Percentiles rank a stretch among this genome's conserved stretches.
Conservation (phyloP, 2,888 invertebrate genomes). For the Pyrgus malvae region DNA sequence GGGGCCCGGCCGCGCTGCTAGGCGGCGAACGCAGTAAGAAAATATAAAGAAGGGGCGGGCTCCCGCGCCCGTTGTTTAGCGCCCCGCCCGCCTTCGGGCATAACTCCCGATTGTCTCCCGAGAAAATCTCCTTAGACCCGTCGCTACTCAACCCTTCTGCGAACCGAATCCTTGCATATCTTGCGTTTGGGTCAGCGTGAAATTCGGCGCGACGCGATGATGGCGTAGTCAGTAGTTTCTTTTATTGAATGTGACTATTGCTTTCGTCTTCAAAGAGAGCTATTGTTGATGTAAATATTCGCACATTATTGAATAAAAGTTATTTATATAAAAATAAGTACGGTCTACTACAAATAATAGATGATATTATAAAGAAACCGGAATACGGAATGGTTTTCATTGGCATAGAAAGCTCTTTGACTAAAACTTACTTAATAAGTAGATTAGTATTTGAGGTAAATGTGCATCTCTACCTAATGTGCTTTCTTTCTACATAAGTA, state of each 20-base stretch:
- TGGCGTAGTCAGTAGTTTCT: conserved; percentile 61
- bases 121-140: conserved; percentile 77
- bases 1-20: conserved; percentile 83
- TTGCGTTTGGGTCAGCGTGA: conserved; percentile 79
- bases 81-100: conserved; percentile 79
- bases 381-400: conserved; percentile 22
- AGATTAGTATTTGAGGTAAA: conserved; percentile 16
- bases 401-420: conserved; percentile 22
- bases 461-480: too few relatives aligned
- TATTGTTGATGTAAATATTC: too few relatives aligned
- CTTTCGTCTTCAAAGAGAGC: too few relatives aligned
- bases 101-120: conserved; percentile 82
- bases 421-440: conserved; percentile 21
- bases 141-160: conserved; percentile 77
- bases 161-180: conserved; percentile 74
- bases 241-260: conserved; percentile 41
- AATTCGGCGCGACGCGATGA: conserved; percentile 65
- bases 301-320: too few relatives aligned
- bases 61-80: conserved; percentile 80
- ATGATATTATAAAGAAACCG: conserved; percentile 5
- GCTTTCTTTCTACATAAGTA: too few relatives aligned
- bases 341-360: neutral
- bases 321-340: too few relatives aligned
- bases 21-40: conserved; percentile 84
- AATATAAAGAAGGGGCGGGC: conserved; percentile 86